Evolutionary conservation across 2,888 invertebrate species (phyloP).

Genomic region (Protodeltote pygarga): DNA sequence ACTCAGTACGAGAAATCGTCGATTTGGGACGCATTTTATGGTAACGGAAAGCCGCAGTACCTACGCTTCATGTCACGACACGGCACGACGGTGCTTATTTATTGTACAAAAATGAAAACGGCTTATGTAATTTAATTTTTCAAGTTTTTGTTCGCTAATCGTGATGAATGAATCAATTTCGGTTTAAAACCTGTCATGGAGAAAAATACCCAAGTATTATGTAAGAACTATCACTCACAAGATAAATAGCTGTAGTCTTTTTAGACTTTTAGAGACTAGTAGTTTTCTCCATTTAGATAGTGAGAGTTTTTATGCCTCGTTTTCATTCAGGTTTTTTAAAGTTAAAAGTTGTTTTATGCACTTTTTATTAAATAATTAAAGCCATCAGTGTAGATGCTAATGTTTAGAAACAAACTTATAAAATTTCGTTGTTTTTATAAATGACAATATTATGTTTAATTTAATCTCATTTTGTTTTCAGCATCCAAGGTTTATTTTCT

Average conservation of each 20-base stretch:
- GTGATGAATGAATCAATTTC: constrained; percentile 40
- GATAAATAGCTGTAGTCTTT: too few relatives aligned
- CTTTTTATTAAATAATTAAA: too few relatives aligned
- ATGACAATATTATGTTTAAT: too few relatives aligned
- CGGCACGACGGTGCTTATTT: too few relatives aligned
- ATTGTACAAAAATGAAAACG: constrained; percentile 41
- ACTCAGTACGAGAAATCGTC: constrained; percentile 76
- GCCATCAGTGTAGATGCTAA: too few relatives aligned
- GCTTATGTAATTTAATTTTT: constrained; percentile 41
- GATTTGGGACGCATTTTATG: constrained; percentile 77
- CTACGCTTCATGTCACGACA: constrained; percentile 41
- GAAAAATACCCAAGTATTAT: constrained; percentile 29
- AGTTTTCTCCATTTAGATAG: too few relatives aligned
- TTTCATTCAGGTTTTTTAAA: constrained; percentile 17
- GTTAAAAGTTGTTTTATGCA: too few relatives aligned
- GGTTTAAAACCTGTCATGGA: constrained; percentile 22
- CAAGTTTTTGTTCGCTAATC: constrained; percentile 34
- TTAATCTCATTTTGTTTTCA: too few relatives aligned
- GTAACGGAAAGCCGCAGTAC: constrained; percentile 65
- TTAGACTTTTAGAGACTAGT: too few relatives aligned
- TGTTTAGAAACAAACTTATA: too few relatives aligned
- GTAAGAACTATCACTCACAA: constrained; percentile 23
- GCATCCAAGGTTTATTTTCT: neutral
- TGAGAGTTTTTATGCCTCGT: too few relatives aligned
- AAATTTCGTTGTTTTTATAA: too few relatives aligned